Evolutionary conservation across 2,797 vertebrate species (phyloP).

Genomic region (Miichthys miiuy): DNA sequence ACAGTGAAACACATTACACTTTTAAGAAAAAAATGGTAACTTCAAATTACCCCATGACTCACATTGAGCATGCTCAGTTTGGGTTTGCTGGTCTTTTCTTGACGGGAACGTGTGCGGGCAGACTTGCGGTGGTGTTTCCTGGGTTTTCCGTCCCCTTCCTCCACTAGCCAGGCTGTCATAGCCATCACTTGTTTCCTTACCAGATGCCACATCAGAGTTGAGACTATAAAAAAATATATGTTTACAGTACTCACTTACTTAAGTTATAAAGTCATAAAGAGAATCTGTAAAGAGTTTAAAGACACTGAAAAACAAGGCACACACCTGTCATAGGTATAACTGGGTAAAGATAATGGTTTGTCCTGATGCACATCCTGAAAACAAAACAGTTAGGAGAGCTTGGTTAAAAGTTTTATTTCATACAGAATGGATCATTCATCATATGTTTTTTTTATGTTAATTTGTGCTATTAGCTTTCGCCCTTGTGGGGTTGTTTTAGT

Average conservation of each 20-base stretch:
- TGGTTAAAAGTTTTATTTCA: not conserved
- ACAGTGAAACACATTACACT: slow-evolving; percentile 14
- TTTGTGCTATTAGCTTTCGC: not conserved
- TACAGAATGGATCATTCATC: not conserved
- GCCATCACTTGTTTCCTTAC: slow-evolving; percentile 95
- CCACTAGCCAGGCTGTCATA: slow-evolving; percentile 89
- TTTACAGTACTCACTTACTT: not conserved
- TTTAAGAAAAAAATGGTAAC: not conserved
- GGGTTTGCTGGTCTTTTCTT: slow-evolving; percentile 93
- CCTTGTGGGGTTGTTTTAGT: not conserved
- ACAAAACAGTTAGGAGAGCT: slow-evolving; percentile 22
- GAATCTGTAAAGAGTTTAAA: slow-evolving; percentile 19
- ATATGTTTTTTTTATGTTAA: not conserved
- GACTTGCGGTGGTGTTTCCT: slow-evolving; percentile 96
- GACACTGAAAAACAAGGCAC: slow-evolving; percentile 27
- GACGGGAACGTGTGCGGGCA: slow-evolving; percentile 92
- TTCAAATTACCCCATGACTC: slow-evolving; percentile 68
- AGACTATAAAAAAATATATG: slow-evolving; percentile 77
- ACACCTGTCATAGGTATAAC: slow-evolving; percentile 84
- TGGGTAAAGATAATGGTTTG: slow-evolving; percentile 75
- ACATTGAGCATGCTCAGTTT: slow-evolving; percentile 98
- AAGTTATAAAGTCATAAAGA: slow-evolving; percentile 3
- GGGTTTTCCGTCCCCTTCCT: slow-evolving; percentile 91
- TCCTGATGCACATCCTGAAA: slow-evolving; percentile 79
- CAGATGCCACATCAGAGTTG: slow-evolving; percentile 91